A percentile compares a stretch with the other conserved stretches of the same genome.
These are phyloP conservation scores for Cephalopachus bancanus DNA, from an alignment of 2,797 vertebrate genomes.

Conservation along the genomic window DNA sequence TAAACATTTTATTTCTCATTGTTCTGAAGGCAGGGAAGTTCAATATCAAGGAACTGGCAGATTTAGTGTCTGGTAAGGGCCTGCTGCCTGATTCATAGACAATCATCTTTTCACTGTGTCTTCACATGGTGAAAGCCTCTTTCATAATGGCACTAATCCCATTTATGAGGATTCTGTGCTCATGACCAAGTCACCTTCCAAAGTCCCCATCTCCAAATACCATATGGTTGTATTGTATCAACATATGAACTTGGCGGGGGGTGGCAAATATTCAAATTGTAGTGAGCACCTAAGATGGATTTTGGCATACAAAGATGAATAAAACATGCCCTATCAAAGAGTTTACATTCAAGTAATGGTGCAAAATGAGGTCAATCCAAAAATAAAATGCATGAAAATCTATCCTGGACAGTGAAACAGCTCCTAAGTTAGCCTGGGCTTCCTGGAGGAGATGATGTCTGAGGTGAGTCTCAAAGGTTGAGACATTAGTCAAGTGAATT, in stretches of 20 bases:
- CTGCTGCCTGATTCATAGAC: background rate
- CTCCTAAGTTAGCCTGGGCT: background rate
- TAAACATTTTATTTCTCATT: background rate
- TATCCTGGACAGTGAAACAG: background rate
- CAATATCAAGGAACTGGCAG: background rate
- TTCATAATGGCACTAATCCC: background rate
- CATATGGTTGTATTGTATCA: background rate
- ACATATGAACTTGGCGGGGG: background rate
- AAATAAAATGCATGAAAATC: background rate
- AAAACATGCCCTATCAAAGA: background rate
- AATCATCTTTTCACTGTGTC: background rate
- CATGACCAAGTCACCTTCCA: background rate
- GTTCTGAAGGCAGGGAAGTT: background rate
- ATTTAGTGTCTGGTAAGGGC: background rate
- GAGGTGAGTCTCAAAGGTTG: background rate
- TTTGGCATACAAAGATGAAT: background rate
- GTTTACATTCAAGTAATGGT: background rate
- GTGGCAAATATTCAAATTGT: background rate
- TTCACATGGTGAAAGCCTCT: background rate
- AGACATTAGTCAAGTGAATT: conserved; percentile 11
- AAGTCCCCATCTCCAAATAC: background rate
- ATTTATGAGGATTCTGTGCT: background rate
- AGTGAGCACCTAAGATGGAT: background rate
- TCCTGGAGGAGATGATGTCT: background rate
- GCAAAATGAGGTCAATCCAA: background rate